These are phyloP conservation scores for Darevskia nairensis DNA, from an alignment of 2,797 vertebrate species.

Conservation along the genomic window DNA sequence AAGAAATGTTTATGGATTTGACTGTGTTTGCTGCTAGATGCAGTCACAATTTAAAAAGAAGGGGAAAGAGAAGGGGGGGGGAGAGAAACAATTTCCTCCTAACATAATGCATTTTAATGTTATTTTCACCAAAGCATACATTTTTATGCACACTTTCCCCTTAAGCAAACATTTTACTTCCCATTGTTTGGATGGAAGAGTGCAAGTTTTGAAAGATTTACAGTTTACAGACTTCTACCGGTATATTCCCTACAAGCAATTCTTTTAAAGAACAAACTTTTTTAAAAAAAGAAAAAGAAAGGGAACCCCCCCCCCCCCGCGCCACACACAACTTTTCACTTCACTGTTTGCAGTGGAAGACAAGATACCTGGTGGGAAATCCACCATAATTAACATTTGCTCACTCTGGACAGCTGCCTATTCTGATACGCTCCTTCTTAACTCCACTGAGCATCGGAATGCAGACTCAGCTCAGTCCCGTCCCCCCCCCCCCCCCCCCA, in stretches of 20 bases:
- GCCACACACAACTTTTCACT: slow-evolving; percentile 13
- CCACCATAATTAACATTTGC: slow-evolving; percentile 46
- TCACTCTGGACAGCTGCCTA: slow-evolving; percentile 56
- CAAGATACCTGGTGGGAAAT: slow-evolving; percentile 27
- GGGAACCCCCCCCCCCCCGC: too few relatives aligned
- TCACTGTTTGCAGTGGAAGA: slow-evolving; percentile 16
- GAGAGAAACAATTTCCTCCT: too few relatives aligned
- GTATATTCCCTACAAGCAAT: neutral
- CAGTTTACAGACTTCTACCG: neutral
- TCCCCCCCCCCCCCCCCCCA: neutral
- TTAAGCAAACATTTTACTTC: too few relatives aligned
- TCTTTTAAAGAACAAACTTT: neutral
- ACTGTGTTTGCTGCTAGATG: too few relatives aligned
- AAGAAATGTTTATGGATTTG: too few relatives aligned
- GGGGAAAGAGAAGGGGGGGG: too few relatives aligned
- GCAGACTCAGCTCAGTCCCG: slow-evolving; percentile 29
- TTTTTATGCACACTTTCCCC: too few relatives aligned
- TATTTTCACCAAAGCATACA: too few relatives aligned
- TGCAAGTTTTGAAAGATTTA: too few relatives aligned
- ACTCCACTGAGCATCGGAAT: neutral
- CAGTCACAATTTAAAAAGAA: too few relatives aligned
- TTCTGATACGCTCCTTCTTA: slow-evolving; percentile 23
- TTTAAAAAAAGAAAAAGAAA: neutral
- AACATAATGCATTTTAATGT: too few relatives aligned
- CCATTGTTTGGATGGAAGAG: too few relatives aligned